These are phyloP conservation scores for Luscinia luscinia DNA, from an alignment of 2,797 vertebrate genomes.

Conservation along the genomic window DNA sequence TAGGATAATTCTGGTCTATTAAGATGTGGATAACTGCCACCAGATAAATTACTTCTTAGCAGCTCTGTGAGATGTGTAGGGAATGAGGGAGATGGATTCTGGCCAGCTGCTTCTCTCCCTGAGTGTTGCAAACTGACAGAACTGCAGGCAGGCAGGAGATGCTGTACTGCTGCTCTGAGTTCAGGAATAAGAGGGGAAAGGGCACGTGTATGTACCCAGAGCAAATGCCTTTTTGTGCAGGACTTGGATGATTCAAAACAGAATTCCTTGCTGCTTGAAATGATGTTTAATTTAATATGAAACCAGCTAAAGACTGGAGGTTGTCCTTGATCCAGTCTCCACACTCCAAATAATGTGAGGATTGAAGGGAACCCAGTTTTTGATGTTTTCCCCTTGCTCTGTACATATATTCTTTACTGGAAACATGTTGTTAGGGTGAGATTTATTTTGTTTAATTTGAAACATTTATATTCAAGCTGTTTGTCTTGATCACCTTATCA, in stretches of 20 bases:
- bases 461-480: neutral
- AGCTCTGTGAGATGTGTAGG: neutral
- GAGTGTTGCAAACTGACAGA: neutral
- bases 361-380: neutral
- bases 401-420: neutral
- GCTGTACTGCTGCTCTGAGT: neutral
- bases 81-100: conserved; percentile 9
- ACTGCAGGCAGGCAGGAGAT: neutral
- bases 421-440: neutral
- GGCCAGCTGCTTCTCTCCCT: conserved; percentile 10
- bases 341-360: neutral
- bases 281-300: neutral
- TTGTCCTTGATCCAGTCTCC: neutral
- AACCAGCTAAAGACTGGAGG: neutral
- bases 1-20: neutral
- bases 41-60: neutral
- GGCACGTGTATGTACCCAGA: too few relatives aligned
- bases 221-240: neutral
- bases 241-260: neutral
- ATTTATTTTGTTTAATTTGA: neutral
- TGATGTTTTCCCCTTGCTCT: neutral
- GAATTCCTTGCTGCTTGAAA: neutral
- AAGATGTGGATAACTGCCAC: conserved; percentile 12
- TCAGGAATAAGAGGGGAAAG: neutral
- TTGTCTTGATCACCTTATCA: neutral